A percentile compares a stretch with the other conserved stretches of the same genome.
Evolutionary conservation across 2,113 vertebrate species (phyloP).

Genomic region (Bothrops jararaca): DNA sequence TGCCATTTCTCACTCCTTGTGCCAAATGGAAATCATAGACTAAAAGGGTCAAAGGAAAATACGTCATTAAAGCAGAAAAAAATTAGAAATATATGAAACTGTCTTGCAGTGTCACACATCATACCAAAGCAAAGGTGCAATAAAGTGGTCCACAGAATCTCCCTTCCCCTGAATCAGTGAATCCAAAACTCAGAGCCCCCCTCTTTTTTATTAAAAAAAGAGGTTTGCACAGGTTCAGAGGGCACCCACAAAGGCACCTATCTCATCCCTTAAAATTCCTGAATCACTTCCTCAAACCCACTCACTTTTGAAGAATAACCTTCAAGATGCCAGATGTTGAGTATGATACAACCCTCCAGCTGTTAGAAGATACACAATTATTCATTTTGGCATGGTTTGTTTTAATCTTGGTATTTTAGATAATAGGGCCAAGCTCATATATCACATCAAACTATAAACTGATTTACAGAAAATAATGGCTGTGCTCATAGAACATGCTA

Average conservation of each 20-base stretch:
- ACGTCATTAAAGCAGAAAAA: constrained; percentile 24
- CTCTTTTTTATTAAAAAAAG: background rate
- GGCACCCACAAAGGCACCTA: background rate
- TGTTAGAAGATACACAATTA: background rate
- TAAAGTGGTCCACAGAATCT: background rate
- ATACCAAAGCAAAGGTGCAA: background rate
- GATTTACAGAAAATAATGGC: background rate
- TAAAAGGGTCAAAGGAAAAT: background rate
- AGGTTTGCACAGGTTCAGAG: background rate
- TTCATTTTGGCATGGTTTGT: background rate
- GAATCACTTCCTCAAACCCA: background rate
- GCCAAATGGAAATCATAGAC: background rate
- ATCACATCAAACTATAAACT: background rate
- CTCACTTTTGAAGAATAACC: background rate
- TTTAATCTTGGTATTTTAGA: background rate
- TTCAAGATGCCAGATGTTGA: background rate
- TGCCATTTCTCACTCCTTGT: fast-evolving
- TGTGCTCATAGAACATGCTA: background rate
- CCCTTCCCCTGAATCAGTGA: background rate
- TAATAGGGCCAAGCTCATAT: background rate
- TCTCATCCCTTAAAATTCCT: background rate
- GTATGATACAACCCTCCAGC: background rate
- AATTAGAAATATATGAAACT: background rate
- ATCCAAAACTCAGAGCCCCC: background rate
- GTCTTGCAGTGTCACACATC: background rate